Evolutionary conservation across 2,113 vertebrate genomes (phyloP).

Genomic region (Nothobranchius kuhntae): DNA sequence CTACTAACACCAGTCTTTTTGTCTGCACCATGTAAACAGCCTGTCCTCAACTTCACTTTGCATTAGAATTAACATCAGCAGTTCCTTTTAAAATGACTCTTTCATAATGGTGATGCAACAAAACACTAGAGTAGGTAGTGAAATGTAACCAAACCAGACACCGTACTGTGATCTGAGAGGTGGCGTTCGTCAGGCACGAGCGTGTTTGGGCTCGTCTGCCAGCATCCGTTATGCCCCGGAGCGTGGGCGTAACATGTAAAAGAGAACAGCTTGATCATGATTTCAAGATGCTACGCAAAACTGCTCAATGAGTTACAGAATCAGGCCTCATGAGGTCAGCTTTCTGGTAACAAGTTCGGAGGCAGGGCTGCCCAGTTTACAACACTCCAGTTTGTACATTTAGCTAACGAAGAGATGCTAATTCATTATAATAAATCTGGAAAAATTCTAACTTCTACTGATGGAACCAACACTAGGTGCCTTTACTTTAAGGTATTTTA

Average conservation of each 20-base stretch:
- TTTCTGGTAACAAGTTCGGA: not conserved
- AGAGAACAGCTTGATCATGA: slow-evolving; percentile 2
- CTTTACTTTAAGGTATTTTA: too few species aligned
- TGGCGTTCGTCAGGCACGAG: slow-evolving; percentile 43
- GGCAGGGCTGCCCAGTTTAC: slow-evolving; percentile 1
- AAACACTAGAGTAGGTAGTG: not conserved
- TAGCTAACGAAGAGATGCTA: too few species aligned
- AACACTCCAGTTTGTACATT: not conserved
- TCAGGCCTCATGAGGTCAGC: not conserved
- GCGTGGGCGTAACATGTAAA: slow-evolving; percentile 16
- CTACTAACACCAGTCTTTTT: slow-evolving; percentile 9
- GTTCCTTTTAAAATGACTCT: slow-evolving; percentile 25
- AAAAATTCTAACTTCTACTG: too few species aligned
- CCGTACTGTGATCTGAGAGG: slow-evolving; percentile 14
- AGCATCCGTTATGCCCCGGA: slow-evolving; percentile 14
- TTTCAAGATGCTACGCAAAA: slow-evolving; percentile 19
- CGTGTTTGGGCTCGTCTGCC: slow-evolving; percentile 33
- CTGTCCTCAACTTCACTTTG: slow-evolving; percentile 44
- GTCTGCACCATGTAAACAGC: slow-evolving; percentile 31
- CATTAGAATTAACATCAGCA: slow-evolving; percentile 26
- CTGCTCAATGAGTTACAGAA: not conserved
- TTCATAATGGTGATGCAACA: slow-evolving; percentile 46
- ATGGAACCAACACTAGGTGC: too few species aligned
- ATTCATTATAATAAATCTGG: not conserved
- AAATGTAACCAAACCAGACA: slow-evolving; percentile 17